These are phyloP conservation scores for Lasioglossum zephyrum DNA, from an alignment of 2,888 invertebrate species.

Conservation along the genomic window DNA sequence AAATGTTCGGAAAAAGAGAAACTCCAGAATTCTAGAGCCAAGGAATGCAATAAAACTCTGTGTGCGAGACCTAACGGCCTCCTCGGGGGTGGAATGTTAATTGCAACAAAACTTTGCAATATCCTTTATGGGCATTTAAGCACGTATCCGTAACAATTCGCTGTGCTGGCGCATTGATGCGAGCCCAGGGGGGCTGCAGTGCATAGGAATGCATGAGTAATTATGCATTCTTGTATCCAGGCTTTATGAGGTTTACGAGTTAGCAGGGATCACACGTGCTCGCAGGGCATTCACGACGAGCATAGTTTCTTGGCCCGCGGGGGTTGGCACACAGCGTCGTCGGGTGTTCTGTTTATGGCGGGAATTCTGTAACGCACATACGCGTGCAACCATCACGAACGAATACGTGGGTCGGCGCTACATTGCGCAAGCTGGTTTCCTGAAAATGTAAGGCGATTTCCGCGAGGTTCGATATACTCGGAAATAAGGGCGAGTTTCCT, in stretches of 20 bases:
- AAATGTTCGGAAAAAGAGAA: background rate
- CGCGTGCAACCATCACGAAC: background rate
- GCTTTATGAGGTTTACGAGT: slow-evolving; percentile 29
- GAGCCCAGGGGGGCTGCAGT: background rate
- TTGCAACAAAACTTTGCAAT: background rate
- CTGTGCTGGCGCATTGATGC: background rate
- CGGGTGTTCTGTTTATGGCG: slow-evolving; percentile 12
- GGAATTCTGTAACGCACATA: background rate
- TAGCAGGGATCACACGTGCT: slow-evolving; percentile 5
- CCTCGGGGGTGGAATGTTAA: background rate
- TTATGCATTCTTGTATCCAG: slow-evolving; percentile 44
- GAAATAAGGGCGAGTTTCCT: background rate
- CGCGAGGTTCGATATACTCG: background rate
- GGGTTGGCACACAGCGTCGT: slow-evolving; percentile 2
- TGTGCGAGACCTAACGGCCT: background rate
- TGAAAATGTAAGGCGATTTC: background rate
- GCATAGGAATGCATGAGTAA: slow-evolving; percentile 36
- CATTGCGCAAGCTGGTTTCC: background rate
- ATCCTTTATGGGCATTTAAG: slow-evolving; percentile 25
- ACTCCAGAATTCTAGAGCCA: background rate
- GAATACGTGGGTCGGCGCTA: slow-evolving; percentile 7
- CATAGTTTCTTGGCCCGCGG: slow-evolving; percentile 10
- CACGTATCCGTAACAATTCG: slow-evolving; percentile 11
- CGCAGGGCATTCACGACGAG: background rate
- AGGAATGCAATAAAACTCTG: background rate